Percentiles rank a stretch among this genome's conserved stretches.
Evolutionary conservation across 1,140 invertebrate species (phyloP).

Genomic region (Ostrea edulis): DNA sequence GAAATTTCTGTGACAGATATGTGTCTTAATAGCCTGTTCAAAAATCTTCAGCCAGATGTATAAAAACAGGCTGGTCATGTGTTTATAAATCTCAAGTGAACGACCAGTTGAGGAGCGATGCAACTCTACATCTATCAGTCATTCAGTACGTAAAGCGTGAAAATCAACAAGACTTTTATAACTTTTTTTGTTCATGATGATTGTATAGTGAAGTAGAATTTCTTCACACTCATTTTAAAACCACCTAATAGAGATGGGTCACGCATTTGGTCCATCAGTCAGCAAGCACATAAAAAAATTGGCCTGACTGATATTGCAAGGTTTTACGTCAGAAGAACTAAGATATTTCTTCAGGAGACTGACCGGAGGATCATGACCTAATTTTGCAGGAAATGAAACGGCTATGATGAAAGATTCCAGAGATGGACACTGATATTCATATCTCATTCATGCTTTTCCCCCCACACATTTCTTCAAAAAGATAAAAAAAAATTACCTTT

Average conservation of each 20-base stretch:
- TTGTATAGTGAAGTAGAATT: neutral
- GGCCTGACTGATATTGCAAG: neutral
- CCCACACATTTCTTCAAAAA: conserved; percentile 16
- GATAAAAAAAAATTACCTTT: neutral
- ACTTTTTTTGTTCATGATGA: conserved; percentile 28
- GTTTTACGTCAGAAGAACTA: conserved; percentile 5
- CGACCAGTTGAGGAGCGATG: neutral
- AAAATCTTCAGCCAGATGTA: neutral
- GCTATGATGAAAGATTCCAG: neutral
- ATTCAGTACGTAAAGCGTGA: conserved; percentile 5
- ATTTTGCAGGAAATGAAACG: neutral
- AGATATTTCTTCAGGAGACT: neutral
- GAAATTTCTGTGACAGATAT: neutral
- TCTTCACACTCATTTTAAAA: neutral
- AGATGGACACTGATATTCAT: neutral
- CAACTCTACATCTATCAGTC: conserved; percentile 4
- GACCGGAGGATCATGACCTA: neutral
- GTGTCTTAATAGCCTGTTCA: neutral
- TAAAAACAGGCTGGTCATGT: neutral
- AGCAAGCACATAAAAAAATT: neutral
- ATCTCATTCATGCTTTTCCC: neutral
- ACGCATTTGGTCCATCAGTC: neutral
- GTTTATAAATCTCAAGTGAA: neutral
- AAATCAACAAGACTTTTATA: conserved; percentile 38
- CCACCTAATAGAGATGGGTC: neutral